Percentiles rank a stretch among this genome's conserved stretches.
Conservation (phyloP, 2,797 vertebrate species). For the Sebastes kiyomatsui region DNA sequence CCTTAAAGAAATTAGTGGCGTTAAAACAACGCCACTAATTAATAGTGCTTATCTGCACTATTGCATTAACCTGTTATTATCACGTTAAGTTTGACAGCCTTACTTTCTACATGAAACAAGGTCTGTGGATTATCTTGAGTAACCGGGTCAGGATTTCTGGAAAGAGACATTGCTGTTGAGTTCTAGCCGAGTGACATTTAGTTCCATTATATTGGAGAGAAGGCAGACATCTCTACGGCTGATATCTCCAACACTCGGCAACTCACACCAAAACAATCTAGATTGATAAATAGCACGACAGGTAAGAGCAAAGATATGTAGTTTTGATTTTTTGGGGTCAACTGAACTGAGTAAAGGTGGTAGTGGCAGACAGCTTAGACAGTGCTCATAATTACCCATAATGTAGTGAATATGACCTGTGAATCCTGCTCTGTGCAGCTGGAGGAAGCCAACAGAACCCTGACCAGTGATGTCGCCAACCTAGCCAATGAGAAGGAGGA, state of each 20-base stretch:
- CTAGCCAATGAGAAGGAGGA: constrained; percentile 97
- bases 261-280: background rate
- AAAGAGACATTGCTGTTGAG: too few species aligned
- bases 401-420: background rate
- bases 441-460: constrained; percentile 95
- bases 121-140: too few species aligned
- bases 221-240: too few species aligned
- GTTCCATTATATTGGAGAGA: too few species aligned
- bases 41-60: too few species aligned
- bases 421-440: constrained; percentile 77
- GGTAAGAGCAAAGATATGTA: background rate
- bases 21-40: too few species aligned
- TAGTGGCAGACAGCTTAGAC: background rate
- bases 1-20: too few species aligned
- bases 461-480: constrained; percentile 95
- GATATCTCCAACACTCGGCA: background rate
- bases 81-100: too few species aligned
- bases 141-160: too few species aligned
- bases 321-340: background rate
- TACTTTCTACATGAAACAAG: too few species aligned
- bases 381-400: background rate
- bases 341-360: background rate
- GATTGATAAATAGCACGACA: background rate
- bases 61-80: too few species aligned
- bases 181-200: too few species aligned